phyloP scores from a whole-genome alignment of 2,888 invertebrate genomes.

The Thymelicus lineola region DNA sequence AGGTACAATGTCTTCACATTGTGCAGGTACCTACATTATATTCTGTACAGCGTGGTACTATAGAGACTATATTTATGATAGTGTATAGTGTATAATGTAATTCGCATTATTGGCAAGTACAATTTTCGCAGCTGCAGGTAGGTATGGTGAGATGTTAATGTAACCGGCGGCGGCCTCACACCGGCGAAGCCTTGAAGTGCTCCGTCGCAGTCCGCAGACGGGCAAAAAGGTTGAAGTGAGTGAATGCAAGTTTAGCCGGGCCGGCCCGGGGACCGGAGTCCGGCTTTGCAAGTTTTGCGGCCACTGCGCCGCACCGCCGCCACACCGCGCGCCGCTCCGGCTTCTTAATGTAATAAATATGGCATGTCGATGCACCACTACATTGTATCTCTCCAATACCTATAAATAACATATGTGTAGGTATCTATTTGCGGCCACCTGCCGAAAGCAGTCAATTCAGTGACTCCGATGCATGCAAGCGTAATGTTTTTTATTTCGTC shows the following conservation, averaged over 20 bases:
- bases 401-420: slow-evolving; percentile 33
- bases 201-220: slow-evolving; percentile 55
- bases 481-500: slow-evolving; percentile 30
- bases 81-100: not conserved
- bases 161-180: slow-evolving; percentile 21
- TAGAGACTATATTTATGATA: no score
- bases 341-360: slow-evolving; percentile 46
- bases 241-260: slow-evolving; percentile 61
- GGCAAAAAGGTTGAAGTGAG: slow-evolving; percentile 67
- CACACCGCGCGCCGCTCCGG: slow-evolving; percentile 41
- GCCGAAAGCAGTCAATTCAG: slow-evolving; percentile 32
- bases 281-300: slow-evolving; percentile 53
- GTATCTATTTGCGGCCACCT: slow-evolving; percentile 34
- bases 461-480: slow-evolving; percentile 24
- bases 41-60: no score
- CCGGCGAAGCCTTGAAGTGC: slow-evolving; percentile 38
- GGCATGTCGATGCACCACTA: slow-evolving; percentile 47
- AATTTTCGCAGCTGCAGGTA: slow-evolving; percentile 21
- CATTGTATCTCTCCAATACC: slow-evolving; percentile 50
- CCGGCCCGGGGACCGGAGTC: slow-evolving; percentile 27
- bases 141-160: slow-evolving; percentile 33
- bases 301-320: slow-evolving; percentile 41
- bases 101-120: slow-evolving; percentile 5
- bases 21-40: no score
- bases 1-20: no score